Base-by-base conservation (phyloP, 1,140 invertebrate species). In the Aphelenchoides fujianensis region DNA sequence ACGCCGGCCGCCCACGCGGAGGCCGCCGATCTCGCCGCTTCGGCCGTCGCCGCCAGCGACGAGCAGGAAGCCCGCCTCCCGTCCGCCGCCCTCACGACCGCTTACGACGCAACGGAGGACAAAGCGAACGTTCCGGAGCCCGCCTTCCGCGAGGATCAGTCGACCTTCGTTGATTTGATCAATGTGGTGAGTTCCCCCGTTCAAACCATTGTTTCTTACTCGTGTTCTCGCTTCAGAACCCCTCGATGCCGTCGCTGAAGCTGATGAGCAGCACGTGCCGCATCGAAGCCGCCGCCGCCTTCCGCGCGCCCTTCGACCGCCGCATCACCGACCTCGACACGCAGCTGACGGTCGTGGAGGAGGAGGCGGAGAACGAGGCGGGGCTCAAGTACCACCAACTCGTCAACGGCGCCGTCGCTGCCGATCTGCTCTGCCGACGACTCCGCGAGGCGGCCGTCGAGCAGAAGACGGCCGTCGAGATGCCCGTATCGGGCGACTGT, bases 101-200 rank as follows among this genome's bases (percentile, higher is more conserved):
- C 55, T 7, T 59, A 19, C 5, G 19, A 19, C 34, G 5, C 5
- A 48, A 19, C 55, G 55, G 55, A 59, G 19, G 55, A 59, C 7
- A 59, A 59, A 5, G 55, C 23, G 19, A 59, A 7, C 7, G 55
- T 59, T 16, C 5, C 5, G 55, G 23, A 16, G 12, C 41, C 23
- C 41, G 41, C 41, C 12, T 23, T 23, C 23, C 41, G 41, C 23
- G 41, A 48, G 41, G 41, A n/a, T n/a, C n/a, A n/a, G n/a, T 16
- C 41, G 41, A 48, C 41, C 23, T 72, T 71, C 69, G 69, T 70
- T 37, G 69, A 71, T 37, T 53, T 71, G 69, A 48, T 71, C 69
- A 71, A 71, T 37, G 55, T 71, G 69, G 69, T 71, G 32, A 71
- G 69, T 52, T 59, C 5, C 12, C 5, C 12, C n/a, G n/a, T n/a